Evolutionary conservation across 2,797 vertebrate genomes (phyloP), one percentile per base, ranked within the genome.

Genomic region (Microctenopoma steveboyesi): DNA sequence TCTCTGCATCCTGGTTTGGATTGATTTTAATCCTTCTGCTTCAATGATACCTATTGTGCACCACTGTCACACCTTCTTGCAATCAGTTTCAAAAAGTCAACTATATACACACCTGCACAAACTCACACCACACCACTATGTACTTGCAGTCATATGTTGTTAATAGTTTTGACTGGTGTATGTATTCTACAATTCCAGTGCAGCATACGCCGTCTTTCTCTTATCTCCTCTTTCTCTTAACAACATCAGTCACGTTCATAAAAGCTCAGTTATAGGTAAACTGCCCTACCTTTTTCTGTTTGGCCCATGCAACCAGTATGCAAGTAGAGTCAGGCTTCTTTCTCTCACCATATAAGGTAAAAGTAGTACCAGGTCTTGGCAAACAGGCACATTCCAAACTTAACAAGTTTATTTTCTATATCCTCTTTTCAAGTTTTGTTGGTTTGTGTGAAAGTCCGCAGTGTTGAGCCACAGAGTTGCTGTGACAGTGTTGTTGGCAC

Each of bases 301-400:
- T 69, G 72, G 52, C 60, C 66, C 59, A 7, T 79, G 51, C 65
- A 78, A 77, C 57, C 73, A 69, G 65, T 49, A 55, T 75, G 39
- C n/a, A 70, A 76, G 74, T 49, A 51, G 55, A 74, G 75, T 81
- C 69, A 58, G 66, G 84, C 73, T 78, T 85, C 58, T 79, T 72
- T 74, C 68, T 71, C 69, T 72, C 60, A 65, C 92, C 90, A 86
- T 91, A 87, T 77, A 90, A 76, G 89, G 92, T 56, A 69, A 90
- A 84, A 83, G 53, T 75, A 55, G 81, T 79, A 80, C 86, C 83
- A 74, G 45, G 57, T 81, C 85, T 91, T 93, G 91, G 92, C 91
- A 92, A 85, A 74, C 22, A 78, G 60, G 81, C 76, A 85, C 86
- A 89, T 90, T 92, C 84, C 76, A 83, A 75, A 67, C 71, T 70